Evolutionary conservation across 2,888 invertebrate species (phyloP), one percentile per base, ranked within the genome.

Genomic region (Sepioteuthis lessoniana): DNA sequence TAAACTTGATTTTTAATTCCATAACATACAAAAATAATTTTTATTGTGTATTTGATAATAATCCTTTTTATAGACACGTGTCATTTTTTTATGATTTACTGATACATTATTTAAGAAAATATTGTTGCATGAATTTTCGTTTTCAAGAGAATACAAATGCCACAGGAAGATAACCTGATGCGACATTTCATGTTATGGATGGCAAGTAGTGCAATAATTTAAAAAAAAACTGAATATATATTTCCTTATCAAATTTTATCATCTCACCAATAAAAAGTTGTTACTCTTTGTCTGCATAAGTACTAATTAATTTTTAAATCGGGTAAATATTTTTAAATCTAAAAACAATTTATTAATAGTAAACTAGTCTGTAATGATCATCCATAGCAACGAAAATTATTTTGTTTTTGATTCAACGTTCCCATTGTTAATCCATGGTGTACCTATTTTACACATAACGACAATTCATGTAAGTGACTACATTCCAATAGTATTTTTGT

Each of bases 151-250:
- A 55, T 4, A 76, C 76, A 76, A 76, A 76, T 76, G n/a, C 76
- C 76, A 76, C 76, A 76, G 76, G 76, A 76, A 76, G 35, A 76
- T 76, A 76, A 76, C 76, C 76, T 76, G 76, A 76, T 76, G 76
- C n/a, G 16, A 76, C 76, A 35, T n/a, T n/a, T 16, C n/a, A 35
- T n/a, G n/a, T 76, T 76, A 76, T 76, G 76, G 76, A 16, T 76
- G 76, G 35, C 76, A 76, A n/a, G n/a, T 3, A 76, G 76, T 76
- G n/a, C 76, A 35, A 16, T 35, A 76, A 76, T 76, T 76, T 4
- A 16, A 19, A 7, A 76, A 76, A 76, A n/a, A 10, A 4, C 1
- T 8, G 10, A 25, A 76, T 19, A 13, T 76, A 35, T 8, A 60
- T 1, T 76, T 76, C n/a, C n/a, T 16, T 4, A 76, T n/a, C 13